Evolutionary conservation across 2,888 invertebrate genomes (phyloP), one percentile per base, ranked within the genome.

Genomic region (Drosophila hamatofila): DNA sequence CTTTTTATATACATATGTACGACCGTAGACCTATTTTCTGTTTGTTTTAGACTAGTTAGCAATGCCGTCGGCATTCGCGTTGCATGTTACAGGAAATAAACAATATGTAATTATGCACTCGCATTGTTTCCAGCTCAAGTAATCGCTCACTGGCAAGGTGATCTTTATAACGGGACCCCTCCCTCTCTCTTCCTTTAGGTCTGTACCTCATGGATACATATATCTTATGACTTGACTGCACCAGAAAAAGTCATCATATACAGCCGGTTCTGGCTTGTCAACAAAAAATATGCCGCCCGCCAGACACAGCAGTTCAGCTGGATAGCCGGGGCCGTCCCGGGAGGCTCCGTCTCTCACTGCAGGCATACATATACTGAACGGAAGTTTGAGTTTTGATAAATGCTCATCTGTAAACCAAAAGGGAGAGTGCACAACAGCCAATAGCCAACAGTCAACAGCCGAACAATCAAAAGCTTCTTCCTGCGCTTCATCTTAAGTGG

Each of bases 41-140:
- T 85, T 84, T 85, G 76, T 37, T 64, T 52, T 59, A 69, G 65
- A 57, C 73, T 63, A 78, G 71, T 59, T 71, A 67, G 68, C 25
- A 25, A 46, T 37, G 56, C 55, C 41, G 70, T 54, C 68, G 85
- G 85, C 70, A 62, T 78, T 71, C 51, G 70, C 60, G 83, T 83
- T 88, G 83, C 86, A 80, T 76, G 79, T 83, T 67, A 79, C 84
- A 88, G 88, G 88, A 84, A 84, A 83, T 80, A 80, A 88, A 84
- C 88, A 88, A 88, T 72, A 76, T 72, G 78, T 65, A 82, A 85
- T 82, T 84, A 84, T 80, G 82, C 82, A 82, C 62, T 80, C 68
- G 65, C 54, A 62, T 58, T 66, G 65, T 64, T 59, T 58, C 16
- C 62, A 56, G 77, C 65, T 46, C 63, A 62, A 61, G 64, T 66